Evolutionary conservation across 2,113 vertebrate genomes (phyloP).

Genomic region (Pluvianellus socialis): DNA sequence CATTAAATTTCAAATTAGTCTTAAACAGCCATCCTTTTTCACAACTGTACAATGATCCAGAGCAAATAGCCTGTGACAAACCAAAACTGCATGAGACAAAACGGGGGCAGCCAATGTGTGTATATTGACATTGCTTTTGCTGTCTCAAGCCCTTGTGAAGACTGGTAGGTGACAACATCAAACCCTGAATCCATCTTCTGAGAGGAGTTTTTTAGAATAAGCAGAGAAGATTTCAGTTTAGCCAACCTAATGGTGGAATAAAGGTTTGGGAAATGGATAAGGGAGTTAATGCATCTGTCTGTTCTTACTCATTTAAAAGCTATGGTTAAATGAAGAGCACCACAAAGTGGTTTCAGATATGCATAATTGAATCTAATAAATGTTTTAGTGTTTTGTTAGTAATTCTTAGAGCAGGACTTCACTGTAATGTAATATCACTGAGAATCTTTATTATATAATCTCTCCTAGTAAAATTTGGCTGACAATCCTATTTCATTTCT

Average conservation of each 20-base stretch:
- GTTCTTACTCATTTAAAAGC: neutral
- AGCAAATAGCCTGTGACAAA: neutral
- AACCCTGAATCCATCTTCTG: neutral
- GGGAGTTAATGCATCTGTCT: neutral
- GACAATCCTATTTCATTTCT: neutral
- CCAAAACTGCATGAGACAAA: accelerated
- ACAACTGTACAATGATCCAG: neutral
- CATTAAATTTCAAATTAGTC: neutral
- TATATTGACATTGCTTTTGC: neutral
- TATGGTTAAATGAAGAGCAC: neutral
- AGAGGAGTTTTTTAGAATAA: neutral
- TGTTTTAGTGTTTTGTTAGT: slow-evolving; percentile 7
- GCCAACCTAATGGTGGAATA: neutral
- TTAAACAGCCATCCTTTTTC: neutral
- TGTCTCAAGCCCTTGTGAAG: neutral
- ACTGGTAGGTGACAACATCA: neutral
- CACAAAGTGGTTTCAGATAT: neutral
- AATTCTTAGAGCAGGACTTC: neutral
- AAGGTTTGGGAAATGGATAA: neutral
- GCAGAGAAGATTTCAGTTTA: neutral
- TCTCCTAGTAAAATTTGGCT: neutral
- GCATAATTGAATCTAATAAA: slow-evolving; percentile 20
- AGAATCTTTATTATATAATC: neutral
- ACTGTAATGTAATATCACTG: neutral
- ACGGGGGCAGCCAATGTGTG: neutral